A percentile compares a stretch with the other conserved stretches of the same genome.
Evolutionary conservation across 2,113 vertebrate genomes (phyloP).

Genomic region (Anoplopoma fimbria): DNA sequence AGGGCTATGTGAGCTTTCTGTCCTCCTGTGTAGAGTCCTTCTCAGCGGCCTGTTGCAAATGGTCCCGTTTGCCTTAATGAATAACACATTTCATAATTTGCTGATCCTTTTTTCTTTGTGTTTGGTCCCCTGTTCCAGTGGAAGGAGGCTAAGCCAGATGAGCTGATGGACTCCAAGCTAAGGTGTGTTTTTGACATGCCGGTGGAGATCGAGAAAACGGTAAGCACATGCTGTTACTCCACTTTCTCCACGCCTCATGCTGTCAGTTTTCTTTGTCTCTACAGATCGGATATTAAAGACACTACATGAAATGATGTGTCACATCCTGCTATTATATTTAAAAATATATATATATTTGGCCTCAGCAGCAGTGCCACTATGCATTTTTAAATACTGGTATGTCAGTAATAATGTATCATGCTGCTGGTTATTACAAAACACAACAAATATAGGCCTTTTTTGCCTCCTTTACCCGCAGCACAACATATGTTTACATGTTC

Average conservation of each 20-base stretch:
- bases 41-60: background rate
- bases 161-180: constrained; percentile 99
- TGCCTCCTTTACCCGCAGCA: background rate
- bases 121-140: constrained; percentile 85
- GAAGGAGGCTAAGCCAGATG: constrained; percentile 98
- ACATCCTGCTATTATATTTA: background rate
- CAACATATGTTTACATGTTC: constrained; percentile 14
- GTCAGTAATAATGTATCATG: background rate
- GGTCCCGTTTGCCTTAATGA: background rate
- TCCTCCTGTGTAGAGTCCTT: background rate
- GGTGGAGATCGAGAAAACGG: constrained; percentile 94
- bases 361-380: background rate
- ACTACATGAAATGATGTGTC: background rate
- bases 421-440: background rate
- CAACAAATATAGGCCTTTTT: background rate
- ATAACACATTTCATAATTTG: background rate
- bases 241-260: background rate
- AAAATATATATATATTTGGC: constrained; percentile 5
- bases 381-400: background rate
- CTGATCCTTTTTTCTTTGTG: background rate
- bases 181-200: constrained; percentile 98
- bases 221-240: constrained; percentile 74
- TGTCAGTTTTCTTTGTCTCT: background rate
- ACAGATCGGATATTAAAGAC: background rate
- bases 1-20: background rate